Evolutionary conservation across 2,113 vertebrate species (phyloP).

Genomic region (Triplophysa siluroides): DNA sequence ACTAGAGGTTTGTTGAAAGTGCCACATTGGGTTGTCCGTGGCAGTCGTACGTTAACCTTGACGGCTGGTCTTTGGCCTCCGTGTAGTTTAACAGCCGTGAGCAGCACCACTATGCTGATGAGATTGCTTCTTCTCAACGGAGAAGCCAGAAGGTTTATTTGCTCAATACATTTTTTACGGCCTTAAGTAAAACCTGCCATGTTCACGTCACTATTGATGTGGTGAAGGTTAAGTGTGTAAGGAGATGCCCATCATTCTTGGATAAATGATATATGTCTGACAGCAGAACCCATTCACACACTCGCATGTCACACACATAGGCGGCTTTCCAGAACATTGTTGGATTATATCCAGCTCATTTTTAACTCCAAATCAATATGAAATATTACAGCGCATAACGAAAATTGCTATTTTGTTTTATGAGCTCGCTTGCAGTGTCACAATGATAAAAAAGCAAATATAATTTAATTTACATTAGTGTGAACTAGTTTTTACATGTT

Average conservation of each 20-base stretch:
- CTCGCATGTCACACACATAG: neutral
- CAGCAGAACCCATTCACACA: neutral
- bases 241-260: neutral
- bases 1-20: neutral
- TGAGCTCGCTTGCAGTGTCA: no score
- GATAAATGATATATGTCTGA: conserved; percentile 21
- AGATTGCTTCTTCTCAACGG: conserved; percentile 29
- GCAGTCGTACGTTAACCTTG: neutral
- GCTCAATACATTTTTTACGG: conserved; percentile 2
- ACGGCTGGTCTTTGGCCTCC: conserved; percentile 6
- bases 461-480: no score
- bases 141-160: conserved; percentile 16
- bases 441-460: no score
- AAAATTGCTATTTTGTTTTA: no score
- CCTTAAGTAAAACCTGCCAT: neutral
- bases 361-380: no score
- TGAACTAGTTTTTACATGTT: no score
- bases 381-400: no score
- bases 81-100: neutral
- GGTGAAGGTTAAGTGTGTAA: neutral
- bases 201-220: neutral
- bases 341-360: no score
- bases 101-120: conserved; percentile 14
- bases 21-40: no score
- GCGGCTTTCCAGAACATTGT: neutral